Conservation (phyloP, 2,797 vertebrate species). For the Myripristis murdjan region DNA sequence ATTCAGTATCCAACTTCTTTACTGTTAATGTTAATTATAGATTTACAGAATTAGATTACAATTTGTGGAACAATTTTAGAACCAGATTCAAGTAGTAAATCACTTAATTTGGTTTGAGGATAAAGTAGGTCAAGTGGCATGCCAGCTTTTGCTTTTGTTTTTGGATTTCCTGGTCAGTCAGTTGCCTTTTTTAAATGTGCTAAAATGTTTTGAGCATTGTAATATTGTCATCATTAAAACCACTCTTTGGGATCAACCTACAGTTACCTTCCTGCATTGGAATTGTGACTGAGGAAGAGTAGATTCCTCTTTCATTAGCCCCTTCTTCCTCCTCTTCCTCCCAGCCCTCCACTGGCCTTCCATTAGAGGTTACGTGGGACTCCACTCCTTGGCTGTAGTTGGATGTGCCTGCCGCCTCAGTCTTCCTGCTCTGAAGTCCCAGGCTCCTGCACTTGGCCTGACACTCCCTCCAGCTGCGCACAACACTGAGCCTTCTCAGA, state of each 20-base stretch:
- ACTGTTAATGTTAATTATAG: no score
- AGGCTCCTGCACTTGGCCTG: constrained; percentile 92
- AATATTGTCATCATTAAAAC: neutral
- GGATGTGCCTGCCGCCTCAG: constrained; percentile 85
- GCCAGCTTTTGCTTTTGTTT: no score
- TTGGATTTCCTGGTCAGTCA: constrained; percentile 1
- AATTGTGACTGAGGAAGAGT: constrained; percentile 66
- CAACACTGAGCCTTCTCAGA: constrained; percentile 90
- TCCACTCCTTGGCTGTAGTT: constrained; percentile 86
- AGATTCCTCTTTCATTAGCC: constrained; percentile 63
- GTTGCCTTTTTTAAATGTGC: constrained; percentile 1
- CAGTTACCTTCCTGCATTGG: constrained; percentile 79
- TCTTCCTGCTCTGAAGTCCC: constrained; percentile 88
- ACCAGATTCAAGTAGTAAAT: neutral
- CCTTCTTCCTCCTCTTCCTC: constrained; percentile 79
- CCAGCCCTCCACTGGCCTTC: constrained; percentile 70
- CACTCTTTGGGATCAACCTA: constrained; percentile 33
- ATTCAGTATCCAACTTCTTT: neutral
- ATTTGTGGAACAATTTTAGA: constrained; percentile 4
- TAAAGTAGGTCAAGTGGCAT: constrained; percentile 19
- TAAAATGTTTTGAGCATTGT: constrained; percentile 12
- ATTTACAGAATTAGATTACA: neutral
- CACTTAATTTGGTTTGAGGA: neutral
- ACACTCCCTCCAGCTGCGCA: constrained; percentile 93
- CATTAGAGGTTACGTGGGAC: constrained; percentile 64